These are phyloP conservation scores for Phycodurus eques DNA, from an alignment of 2,113 vertebrate genomes.

Conservation along the genomic window DNA sequence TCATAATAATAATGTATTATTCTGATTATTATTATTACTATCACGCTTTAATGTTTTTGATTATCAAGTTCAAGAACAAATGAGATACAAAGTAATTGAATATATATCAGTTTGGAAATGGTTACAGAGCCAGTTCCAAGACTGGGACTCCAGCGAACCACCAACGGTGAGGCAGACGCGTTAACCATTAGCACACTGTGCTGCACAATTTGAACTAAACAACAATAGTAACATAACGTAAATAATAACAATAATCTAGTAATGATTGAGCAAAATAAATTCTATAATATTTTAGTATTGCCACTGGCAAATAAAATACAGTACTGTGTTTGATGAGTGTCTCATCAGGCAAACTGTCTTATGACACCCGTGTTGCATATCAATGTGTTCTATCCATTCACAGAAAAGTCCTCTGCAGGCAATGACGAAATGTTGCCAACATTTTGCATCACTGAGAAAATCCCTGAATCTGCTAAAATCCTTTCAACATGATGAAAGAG, in stretches of 20 bases:
- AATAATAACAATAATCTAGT: neutral
- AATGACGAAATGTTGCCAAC: constrained; percentile 26
- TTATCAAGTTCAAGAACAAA: neutral
- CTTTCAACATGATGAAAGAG: constrained; percentile 52
- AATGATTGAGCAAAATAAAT: neutral
- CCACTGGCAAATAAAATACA: neutral
- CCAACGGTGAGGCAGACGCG: neutral
- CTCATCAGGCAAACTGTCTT: neutral
- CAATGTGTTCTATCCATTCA: constrained; percentile 10
- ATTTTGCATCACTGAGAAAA: constrained; percentile 51
- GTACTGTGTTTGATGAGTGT: neutral
- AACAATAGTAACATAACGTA: no score
- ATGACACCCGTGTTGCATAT: constrained; percentile 14
- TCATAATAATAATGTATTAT: neutral
- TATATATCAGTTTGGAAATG: neutral
- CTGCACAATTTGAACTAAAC: neutral
- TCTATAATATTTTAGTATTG: neutral
- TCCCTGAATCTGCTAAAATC: constrained; percentile 59
- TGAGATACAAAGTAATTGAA: neutral
- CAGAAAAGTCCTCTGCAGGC: constrained; percentile 24
- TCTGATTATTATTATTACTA: no score
- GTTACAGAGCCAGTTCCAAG: neutral
- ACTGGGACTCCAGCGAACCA: neutral
- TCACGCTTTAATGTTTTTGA: neutral
- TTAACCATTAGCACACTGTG: neutral